These are phyloP conservation scores for Zaprionus africanus DNA, from an alignment of 1,140 invertebrate genomes.

Conservation along the genomic window DNA sequence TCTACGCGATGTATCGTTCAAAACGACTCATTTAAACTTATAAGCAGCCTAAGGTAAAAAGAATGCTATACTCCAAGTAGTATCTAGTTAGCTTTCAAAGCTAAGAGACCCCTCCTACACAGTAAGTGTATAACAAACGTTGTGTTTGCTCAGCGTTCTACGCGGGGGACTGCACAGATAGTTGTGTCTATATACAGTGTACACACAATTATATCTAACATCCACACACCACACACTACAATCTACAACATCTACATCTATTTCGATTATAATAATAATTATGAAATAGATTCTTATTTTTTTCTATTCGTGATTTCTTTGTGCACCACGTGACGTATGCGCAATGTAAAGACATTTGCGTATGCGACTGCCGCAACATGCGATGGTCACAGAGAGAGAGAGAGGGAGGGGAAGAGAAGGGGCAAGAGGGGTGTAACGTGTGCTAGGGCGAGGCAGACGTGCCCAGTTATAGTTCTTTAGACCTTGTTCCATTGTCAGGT, in stretches of 20 bases:
- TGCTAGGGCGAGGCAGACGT: constrained; percentile 6
- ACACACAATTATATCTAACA: constrained; percentile 2
- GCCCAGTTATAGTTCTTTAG: constrained; percentile 10
- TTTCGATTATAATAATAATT: constrained; percentile 48
- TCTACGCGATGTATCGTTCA: background rate
- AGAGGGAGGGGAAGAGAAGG: background rate
- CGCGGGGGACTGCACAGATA: background rate
- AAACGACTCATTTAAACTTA: background rate
- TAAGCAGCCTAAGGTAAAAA: background rate
- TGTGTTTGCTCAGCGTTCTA: constrained; percentile 28
- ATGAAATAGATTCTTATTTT: constrained; percentile 22
- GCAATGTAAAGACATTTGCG: constrained; percentile 38
- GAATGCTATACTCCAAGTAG: background rate
- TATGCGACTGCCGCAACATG: constrained; percentile 30
- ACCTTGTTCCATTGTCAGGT: background rate
- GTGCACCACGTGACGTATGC: constrained; percentile 64
- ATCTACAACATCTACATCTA: constrained; percentile 20
- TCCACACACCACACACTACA: background rate
- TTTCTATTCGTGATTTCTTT: constrained; percentile 52
- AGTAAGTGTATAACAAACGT: background rate
- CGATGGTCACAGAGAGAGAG: constrained; percentile 36
- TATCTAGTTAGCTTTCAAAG: background rate
- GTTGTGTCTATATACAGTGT: background rate
- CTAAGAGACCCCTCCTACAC: background rate
- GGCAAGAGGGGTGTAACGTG: background rate